Conservation (phyloP, 2,113 vertebrate species). For the Salvator merianae region DNA sequence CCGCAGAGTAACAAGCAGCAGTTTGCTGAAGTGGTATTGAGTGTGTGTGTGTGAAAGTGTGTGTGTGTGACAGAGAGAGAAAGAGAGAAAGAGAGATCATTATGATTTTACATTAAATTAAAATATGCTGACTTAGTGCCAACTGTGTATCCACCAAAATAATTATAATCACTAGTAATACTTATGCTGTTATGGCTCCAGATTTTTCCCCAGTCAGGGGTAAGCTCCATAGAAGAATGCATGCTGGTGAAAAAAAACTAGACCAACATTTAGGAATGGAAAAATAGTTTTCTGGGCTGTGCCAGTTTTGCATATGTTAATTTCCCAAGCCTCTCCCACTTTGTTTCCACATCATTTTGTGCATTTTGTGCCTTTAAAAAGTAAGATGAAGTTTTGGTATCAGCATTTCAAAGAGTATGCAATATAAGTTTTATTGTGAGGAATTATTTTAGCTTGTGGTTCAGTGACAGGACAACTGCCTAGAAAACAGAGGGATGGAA, state of each 20-base stretch:
- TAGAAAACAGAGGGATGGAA: too few species aligned
- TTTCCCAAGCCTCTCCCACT: background rate
- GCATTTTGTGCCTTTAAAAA: background rate
- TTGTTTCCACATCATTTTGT: background rate
- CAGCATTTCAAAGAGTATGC: background rate
- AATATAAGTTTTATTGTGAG: background rate
- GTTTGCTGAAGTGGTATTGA: background rate
- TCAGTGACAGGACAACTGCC: too few species aligned
- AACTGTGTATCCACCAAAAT: slow-evolving; percentile 6
- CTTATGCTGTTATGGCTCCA: background rate
- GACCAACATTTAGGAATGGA: background rate
- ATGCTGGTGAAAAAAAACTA: background rate
- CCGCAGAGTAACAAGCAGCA: background rate
- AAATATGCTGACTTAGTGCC: background rate
- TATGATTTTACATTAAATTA: background rate
- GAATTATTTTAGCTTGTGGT: too few species aligned
- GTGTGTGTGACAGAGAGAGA: background rate
- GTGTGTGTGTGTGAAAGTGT: too few species aligned
- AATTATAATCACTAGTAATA: background rate
- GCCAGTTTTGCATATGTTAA: background rate
- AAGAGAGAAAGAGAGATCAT: background rate
- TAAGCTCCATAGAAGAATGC: background rate
- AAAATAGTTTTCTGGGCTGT: background rate
- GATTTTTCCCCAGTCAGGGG: background rate
- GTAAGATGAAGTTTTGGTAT: background rate